These are phyloP conservation scores for Xyrauchen texanus DNA, from an alignment of 2,113 vertebrate genomes.

Conservation along the genomic window DNA sequence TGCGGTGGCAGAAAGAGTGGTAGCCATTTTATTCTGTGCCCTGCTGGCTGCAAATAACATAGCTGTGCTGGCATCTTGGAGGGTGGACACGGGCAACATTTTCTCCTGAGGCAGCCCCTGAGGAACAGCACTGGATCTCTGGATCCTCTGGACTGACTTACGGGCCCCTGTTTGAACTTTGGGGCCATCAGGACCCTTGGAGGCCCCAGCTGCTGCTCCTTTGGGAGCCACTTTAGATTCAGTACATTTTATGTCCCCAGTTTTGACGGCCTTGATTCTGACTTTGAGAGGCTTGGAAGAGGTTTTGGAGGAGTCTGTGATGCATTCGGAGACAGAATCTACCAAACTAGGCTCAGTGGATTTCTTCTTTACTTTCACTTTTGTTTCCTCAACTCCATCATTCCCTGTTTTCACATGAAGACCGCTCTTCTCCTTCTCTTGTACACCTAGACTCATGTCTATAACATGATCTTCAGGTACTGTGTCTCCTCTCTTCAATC, in stretches of 20 bases:
- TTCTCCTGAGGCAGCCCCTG: constrained; percentile 61
- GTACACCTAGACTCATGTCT: constrained; percentile 48
- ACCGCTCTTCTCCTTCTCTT: constrained; percentile 10
- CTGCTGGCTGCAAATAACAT: constrained; percentile 85
- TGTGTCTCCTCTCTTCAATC: accelerated
- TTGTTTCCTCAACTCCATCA: constrained; percentile 50
- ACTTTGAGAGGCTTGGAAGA: constrained; percentile 83
- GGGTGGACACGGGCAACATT: constrained; percentile 83
- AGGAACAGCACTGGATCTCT: constrained; percentile 57
- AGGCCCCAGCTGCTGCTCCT: constrained; percentile 47
- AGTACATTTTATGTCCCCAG: constrained; percentile 82
- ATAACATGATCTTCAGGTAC: constrained; percentile 50
- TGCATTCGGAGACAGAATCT: not conserved
- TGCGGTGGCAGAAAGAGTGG: constrained; percentile 63
- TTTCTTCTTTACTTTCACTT: constrained; percentile 66
- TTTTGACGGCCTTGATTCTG: constrained; percentile 94
- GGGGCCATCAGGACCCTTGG: constrained; percentile 51
- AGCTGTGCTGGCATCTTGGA: constrained; percentile 88
- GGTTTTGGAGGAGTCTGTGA: not conserved
- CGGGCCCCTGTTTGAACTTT: constrained; percentile 59
- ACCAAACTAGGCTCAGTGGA: constrained; percentile 2
- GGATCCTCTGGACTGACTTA: constrained; percentile 58
- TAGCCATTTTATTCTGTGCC: constrained; percentile 78
- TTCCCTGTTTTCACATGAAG: not conserved
- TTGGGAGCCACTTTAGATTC: constrained; percentile 82